Evolutionary conservation across 2,888 invertebrate genomes (phyloP), one percentile per base, ranked within the genome.

Genomic region (Anticlea derivata): DNA sequence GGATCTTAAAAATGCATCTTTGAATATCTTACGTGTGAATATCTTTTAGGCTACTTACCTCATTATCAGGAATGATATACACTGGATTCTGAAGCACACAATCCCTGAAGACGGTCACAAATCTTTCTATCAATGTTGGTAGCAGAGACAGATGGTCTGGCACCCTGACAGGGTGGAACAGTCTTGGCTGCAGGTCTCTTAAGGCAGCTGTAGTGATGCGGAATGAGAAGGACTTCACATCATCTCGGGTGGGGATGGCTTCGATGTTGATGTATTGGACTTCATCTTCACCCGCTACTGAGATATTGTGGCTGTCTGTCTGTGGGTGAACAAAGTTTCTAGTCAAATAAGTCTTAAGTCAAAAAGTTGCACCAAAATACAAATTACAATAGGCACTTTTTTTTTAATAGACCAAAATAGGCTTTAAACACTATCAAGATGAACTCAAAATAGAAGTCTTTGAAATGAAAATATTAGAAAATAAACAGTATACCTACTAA

Each of bases 231-330:
- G 92, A 84, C 1, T 84, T 69, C 0, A 94, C 87, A 22, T 92
- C 92, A 20, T 84, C 78, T n/a, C 94, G 86, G 12, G 88, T 88
- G 0, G 95, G 93, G 48, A 93, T 93, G 0, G 95, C 95, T 75
- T 94, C 92, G 49, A 98, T 96, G 73, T 95, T 96, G 2, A 98
- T 90, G 78, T 94, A 97, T 80, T 98, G 97, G 1, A 85, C 60
- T 58, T 95, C 93, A 43, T 94, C 93, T 43, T 94, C 93, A 33
- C 93, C 92, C n/a, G 93, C 91, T 33, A 93, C 92, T 1, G 96
- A 93, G 37, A 97, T 86, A 20, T 91, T 83, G 72, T 95, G 95
- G 11, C 93, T 93, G 74, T 96, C 95, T 10, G 95, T 94, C 92
- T 93, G 78, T 31, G n/a, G 24, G 26, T 29, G 7, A 46, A 26